phyloP scores from a whole-genome alignment of 2,888 invertebrate species.

The Diloba caeruleocephala region DNA sequence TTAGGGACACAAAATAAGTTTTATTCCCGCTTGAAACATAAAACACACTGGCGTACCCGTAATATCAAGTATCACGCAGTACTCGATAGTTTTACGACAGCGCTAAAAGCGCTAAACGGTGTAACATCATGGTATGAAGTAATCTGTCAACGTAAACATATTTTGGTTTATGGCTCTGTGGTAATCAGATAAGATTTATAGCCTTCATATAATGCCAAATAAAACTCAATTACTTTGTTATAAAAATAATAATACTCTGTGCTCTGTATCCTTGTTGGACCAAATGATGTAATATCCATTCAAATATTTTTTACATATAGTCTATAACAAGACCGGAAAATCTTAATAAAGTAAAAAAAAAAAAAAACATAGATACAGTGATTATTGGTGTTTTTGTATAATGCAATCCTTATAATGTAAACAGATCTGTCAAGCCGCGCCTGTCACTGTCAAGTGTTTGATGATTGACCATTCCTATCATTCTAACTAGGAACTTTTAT shows the following conservation, averaged over 20 bases:
- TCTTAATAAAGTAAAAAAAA: too few species aligned
- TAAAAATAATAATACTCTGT: background rate
- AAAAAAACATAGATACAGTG: too few species aligned
- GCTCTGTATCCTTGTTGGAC: background rate
- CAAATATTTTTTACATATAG: too few species aligned
- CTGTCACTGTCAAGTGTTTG: too few species aligned
- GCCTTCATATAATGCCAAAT: slow-evolving; percentile 9
- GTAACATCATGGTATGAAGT: slow-evolving; percentile 15
- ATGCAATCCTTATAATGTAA: too few species aligned
- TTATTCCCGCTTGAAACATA: background rate
- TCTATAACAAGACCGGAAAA: too few species aligned
- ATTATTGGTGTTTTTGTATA: too few species aligned
- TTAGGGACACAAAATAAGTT: background rate
- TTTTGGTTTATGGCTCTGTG: slow-evolving; percentile 22
- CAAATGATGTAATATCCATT: background rate
- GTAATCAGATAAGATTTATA: slow-evolving; percentile 34
- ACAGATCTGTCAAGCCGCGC: too few species aligned
- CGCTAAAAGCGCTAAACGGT: slow-evolving; percentile 28
- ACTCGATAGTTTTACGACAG: slow-evolving; percentile 3
- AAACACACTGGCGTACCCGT: background rate
- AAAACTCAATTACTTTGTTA: slow-evolving; percentile 1
- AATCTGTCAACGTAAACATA: slow-evolving; percentile 37
- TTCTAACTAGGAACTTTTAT: too few species aligned
- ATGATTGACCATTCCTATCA: too few species aligned
- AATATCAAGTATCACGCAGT: background rate